Evolutionary conservation across 2,113 vertebrate species (phyloP).

Genomic region (Carassius auratus): DNA sequence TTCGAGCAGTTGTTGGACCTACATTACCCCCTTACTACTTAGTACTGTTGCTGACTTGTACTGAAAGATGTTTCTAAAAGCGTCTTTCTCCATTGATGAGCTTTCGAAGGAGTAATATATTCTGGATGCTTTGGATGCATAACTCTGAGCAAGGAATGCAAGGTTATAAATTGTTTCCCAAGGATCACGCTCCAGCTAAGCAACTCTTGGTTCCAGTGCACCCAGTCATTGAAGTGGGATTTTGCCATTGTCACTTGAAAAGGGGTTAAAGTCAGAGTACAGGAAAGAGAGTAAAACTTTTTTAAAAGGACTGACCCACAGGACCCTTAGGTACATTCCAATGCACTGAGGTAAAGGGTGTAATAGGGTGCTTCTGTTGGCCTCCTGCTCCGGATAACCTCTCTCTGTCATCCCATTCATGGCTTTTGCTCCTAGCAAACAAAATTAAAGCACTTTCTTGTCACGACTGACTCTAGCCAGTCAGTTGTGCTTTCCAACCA

Average conservation of each 20-base stretch:
- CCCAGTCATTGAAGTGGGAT: background rate
- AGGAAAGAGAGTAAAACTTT: background rate
- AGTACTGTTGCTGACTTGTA: background rate
- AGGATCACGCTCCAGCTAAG: background rate
- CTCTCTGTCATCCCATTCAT: background rate
- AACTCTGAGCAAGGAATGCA: background rate
- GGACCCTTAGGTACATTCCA: conserved; percentile 30
- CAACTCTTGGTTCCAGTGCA: background rate
- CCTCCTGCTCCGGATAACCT: background rate
- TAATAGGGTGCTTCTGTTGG: conserved; percentile 20
- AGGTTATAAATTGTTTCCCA: background rate
- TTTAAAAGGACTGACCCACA: background rate
- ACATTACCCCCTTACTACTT: no score
- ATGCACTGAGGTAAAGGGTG: conserved; percentile 7
- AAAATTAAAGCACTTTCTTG: background rate
- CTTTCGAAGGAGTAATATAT: background rate
- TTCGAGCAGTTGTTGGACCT: background rate
- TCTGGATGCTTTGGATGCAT: background rate
- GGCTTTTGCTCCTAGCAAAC: background rate
- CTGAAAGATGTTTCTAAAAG: background rate
- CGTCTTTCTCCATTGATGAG: background rate
- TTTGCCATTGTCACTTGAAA: background rate
- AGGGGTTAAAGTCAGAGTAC: background rate
- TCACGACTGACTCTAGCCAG: background rate
- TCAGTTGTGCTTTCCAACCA: background rate